Evolutionary conservation across 2,797 vertebrate genomes (phyloP), one percentile per base, ranked within the genome.

Genomic region (Oreonectes daqikongensis): DNA sequence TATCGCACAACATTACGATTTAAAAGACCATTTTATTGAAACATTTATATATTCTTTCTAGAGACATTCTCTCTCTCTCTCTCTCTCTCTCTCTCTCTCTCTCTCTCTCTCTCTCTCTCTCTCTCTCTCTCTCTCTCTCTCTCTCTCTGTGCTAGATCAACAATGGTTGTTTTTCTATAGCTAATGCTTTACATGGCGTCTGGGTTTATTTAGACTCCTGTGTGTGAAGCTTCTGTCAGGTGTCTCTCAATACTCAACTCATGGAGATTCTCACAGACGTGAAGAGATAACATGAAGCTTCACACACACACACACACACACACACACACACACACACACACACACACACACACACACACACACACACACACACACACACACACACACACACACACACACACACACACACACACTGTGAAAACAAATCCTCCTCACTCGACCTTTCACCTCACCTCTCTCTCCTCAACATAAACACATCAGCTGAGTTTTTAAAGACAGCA

Each of bases 221-320:
- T 7, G 50, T 75, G 24, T 66, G 26, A 67, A 55, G 35, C 50
- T 75, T 32, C 72, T 44, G 32, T 66, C 72, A 32, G 70, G 78
- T 79, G 69, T 67, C 75, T 78, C 82, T 82, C 65, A 55, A 14
- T 52, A 52, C 48, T 53, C n/a, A n/a, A n/a, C n/a, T n/a, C n/a
- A n/a, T n/a, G n/a, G n/a, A n/a, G n/a, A n/a, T n/a, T n/a, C n/a
- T n/a, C 44, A 53, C 44, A 15, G 75, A 40, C 20, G 17, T 60
- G 65, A 69, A 10, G 35, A 60, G 30, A 44, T 20, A 12, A 73
- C n/a, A 24, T 32, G 44, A 57, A 6, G 61, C 66, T 67, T 71
- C 53, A 63, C 46, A 64, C 55, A 69, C 12, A 60, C 38, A 71
- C 8, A 17, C 6, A n/a, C 24, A 52, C 32, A 74, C 26, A 63